These are phyloP conservation scores for Cinclus mexicanus DNA, from an alignment of 2,113 vertebrate species.

Conservation along the genomic window DNA sequence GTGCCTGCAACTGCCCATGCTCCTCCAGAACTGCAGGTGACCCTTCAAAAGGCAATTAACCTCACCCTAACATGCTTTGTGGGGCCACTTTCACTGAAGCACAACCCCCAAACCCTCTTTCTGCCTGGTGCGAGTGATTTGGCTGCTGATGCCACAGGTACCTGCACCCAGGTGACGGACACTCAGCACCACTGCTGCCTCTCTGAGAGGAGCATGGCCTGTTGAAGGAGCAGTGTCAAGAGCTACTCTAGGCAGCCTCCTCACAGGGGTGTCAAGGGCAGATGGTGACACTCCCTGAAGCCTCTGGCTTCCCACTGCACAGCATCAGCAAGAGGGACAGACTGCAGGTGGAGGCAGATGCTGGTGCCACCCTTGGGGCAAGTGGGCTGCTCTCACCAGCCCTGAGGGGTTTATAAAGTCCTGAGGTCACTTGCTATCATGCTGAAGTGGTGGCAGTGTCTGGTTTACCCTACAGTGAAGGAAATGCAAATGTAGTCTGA, in stretches of 20 bases:
- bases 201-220: not conserved
- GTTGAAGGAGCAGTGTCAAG: not conserved
- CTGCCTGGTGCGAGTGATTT: accelerated
- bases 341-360: accelerated
- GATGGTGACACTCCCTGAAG: not conserved
- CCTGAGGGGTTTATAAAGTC: not conserved
- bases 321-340: not conserved
- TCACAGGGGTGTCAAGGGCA: accelerated
- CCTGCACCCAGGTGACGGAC: not conserved
- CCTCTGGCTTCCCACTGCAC: not conserved
- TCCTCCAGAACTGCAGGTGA: not conserved
- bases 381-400: not conserved
- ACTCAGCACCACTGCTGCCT: not conserved
- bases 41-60: not conserved
- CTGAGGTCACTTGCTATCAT: not conserved
- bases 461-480: not conserved
- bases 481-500: not conserved
- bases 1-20: not conserved
- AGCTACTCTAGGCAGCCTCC: not conserved
- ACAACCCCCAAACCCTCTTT: not conserved
- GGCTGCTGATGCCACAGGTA: not conserved
- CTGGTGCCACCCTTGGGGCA: accelerated
- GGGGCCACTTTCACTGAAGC: not conserved
- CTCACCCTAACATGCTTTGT: accelerated
- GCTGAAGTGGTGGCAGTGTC: not conserved